These are phyloP conservation scores for Phoxinus dragarum DNA, from an alignment of 2,797 vertebrate species.

Conservation along the genomic window DNA sequence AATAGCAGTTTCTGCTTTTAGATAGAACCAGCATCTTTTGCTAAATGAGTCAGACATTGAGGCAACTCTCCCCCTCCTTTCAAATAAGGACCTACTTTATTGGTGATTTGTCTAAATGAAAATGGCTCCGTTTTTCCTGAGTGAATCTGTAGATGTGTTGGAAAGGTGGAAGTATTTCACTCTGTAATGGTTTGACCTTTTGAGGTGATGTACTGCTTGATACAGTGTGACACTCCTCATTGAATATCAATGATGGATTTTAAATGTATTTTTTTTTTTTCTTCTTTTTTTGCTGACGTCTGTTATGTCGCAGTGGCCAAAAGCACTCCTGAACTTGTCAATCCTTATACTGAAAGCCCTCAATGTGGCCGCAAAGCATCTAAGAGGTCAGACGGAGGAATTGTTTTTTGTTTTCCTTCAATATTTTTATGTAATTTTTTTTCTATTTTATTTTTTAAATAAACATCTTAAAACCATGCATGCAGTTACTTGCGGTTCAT, in stretches of 20 bases:
- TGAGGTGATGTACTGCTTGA: constrained; percentile 64
- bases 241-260: constrained; percentile 74
- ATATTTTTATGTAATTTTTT: constrained; percentile 99
- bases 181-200: constrained; percentile 61
- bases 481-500: constrained; percentile 32
- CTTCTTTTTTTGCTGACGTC: constrained; percentile 39
- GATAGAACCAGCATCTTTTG: constrained; percentile 64
- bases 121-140: constrained; percentile 18
- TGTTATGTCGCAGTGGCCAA: constrained; percentile 54
- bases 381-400: constrained; percentile 65
- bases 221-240: constrained; percentile 68
- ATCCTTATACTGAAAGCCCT: constrained; percentile 57
- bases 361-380: constrained; percentile 62
- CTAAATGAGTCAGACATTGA: constrained; percentile 32
- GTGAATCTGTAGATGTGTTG: constrained; percentile 28
- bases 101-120: constrained; percentile 25
- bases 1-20: constrained; percentile 61
- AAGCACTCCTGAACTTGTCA: constrained; percentile 49
- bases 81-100: neutral
- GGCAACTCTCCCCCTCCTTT: constrained; percentile 13
- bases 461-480: constrained; percentile 89
- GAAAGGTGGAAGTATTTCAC: constrained; percentile 50
- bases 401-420: constrained; percentile 74
- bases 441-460: constrained; percentile 99
- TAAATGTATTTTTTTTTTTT: constrained; percentile 61